Base-by-base conservation (phyloP, 2,113 vertebrate species). In the Peromyscus maniculatus region DNA sequence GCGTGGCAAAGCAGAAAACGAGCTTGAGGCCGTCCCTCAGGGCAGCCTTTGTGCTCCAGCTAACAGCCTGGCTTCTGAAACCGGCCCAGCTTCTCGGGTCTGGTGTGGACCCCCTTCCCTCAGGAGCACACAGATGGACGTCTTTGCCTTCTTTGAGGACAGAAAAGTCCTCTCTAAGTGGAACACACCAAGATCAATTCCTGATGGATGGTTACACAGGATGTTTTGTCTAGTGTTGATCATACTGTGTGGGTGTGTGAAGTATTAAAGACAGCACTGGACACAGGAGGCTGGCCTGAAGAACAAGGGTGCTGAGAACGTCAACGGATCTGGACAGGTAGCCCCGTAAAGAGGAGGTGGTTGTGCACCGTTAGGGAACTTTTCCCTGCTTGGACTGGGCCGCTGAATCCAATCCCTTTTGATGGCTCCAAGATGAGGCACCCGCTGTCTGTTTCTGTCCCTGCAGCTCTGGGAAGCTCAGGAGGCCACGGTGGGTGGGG, bases 201-300 rank as follows among this genome's bases (percentile, higher is more conserved):
- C 52, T 5, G 49, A 15, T 0, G 3, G 36, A 9, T 1, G 46
- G 74, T 16, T 17, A 31, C 10, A 36, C 11, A 64, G 71, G 71
- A 10, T 4, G n/a, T 74, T 39, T 33, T 1, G 3, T 9, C 17
- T 5, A 3, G 31, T 1, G 22, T 15, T 16, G n/a, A 67, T 43
- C 24, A 17, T 0, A 0, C 59, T 0, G 0, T 1, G 1, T 3
- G 31, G 28, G n/a, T 5, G 4, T 16, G 82, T 15, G 49, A 5
- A 28, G 46, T 9, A 7, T 7, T 24, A 6, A 79, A 77, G 46
- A 59, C 66, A 78, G 43, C 9, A 46, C 77, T 49, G 6, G 84
- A 55, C 79, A 89, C 5, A 0, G 46, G 62, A 17, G 55, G 80
- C 82, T 10, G 55, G 90, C 21, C 0, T 6, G 4, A 55, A 64